Evolutionary conservation across 1,140 invertebrate species (phyloP).

Genomic region (Hypothenemus hampei): DNA sequence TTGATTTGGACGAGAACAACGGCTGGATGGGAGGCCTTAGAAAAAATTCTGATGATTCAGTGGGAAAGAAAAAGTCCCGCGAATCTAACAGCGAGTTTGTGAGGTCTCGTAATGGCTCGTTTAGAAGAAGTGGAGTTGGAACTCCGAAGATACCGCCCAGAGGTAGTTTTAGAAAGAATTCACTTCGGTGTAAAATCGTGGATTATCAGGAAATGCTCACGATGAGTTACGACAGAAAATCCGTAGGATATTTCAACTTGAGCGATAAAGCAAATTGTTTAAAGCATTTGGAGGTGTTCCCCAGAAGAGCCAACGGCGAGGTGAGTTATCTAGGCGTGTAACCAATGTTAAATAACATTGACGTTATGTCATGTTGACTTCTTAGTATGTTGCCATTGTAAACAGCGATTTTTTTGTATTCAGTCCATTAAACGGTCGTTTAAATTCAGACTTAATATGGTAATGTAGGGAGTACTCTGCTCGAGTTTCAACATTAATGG

Average conservation of each 20-base stretch:
- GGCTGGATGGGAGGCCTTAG: slow-evolving; percentile 36
- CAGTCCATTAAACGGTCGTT: not conserved
- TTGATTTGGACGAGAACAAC: slow-evolving; percentile 33
- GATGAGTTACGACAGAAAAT: slow-evolving; percentile 28
- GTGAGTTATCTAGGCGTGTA: slow-evolving; percentile 14
- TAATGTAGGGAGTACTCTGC: too few relatives aligned
- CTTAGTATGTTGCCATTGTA: too few relatives aligned
- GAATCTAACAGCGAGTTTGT: slow-evolving; percentile 14
- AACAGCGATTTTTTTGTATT: not conserved
- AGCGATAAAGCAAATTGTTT: slow-evolving; percentile 31
- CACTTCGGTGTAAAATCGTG: slow-evolving; percentile 16
- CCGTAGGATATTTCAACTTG: slow-evolving; percentile 23
- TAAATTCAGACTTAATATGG: not conserved
- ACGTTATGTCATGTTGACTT: not conserved
- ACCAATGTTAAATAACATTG: not conserved
- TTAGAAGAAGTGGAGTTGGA: slow-evolving; percentile 7
- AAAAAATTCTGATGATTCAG: slow-evolving; percentile 24
- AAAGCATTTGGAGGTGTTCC: slow-evolving; percentile 25
- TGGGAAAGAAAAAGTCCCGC: slow-evolving; percentile 21
- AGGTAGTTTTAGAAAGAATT: slow-evolving; percentile 13
- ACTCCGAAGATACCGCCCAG: slow-evolving; percentile 3
- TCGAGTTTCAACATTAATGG: too few relatives aligned
- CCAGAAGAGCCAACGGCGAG: slow-evolving; percentile 4
- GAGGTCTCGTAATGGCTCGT: slow-evolving; percentile 26
- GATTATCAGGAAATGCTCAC: slow-evolving; percentile 25